Conservation (phyloP, 2,113 vertebrate genomes). For the Odontesthes bonariensis region DNA sequence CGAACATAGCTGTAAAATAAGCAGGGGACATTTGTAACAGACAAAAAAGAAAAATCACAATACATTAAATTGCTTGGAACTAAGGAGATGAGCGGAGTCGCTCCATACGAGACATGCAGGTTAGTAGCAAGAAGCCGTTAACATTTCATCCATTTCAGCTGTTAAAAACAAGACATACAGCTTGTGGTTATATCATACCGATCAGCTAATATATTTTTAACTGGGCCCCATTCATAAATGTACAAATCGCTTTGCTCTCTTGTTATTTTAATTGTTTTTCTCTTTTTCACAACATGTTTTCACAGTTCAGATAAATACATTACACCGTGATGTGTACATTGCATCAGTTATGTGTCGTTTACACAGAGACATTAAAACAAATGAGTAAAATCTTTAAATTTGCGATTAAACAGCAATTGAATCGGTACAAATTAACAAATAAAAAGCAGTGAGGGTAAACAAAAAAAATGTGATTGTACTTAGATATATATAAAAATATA, state of each 20-base stretch:
- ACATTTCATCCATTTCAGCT: constrained; percentile 25
- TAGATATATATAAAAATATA: constrained; percentile 27
- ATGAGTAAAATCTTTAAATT: constrained; percentile 4
- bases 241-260: constrained; percentile 41
- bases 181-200: constrained; percentile 74
- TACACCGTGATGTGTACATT: constrained; percentile 69
- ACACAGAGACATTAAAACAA: constrained; percentile 24
- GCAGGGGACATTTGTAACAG: neutral
- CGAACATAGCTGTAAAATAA: neutral
- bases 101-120: constrained; percentile 76
- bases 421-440: constrained; percentile 25
- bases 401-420: constrained; percentile 23
- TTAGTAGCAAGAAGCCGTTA: constrained; percentile 76
- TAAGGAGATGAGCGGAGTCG: constrained; percentile 29
- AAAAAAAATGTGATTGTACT: constrained; percentile 14
- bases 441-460: constrained; percentile 3
- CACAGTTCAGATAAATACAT: constrained; percentile 84
- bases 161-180: constrained; percentile 72
- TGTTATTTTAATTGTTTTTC: constrained; percentile 72
- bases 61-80: neutral
- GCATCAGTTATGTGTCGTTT: constrained; percentile 39
- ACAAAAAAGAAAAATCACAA: constrained; percentile 2
- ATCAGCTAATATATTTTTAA: neutral
- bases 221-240: constrained; percentile 30
- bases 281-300: constrained; percentile 74